Percentiles rank a stretch among this genome's conserved stretches.
Evolutionary conservation across 2,888 invertebrate species (phyloP).

Genomic region (Andrena haemorrhoa): DNA sequence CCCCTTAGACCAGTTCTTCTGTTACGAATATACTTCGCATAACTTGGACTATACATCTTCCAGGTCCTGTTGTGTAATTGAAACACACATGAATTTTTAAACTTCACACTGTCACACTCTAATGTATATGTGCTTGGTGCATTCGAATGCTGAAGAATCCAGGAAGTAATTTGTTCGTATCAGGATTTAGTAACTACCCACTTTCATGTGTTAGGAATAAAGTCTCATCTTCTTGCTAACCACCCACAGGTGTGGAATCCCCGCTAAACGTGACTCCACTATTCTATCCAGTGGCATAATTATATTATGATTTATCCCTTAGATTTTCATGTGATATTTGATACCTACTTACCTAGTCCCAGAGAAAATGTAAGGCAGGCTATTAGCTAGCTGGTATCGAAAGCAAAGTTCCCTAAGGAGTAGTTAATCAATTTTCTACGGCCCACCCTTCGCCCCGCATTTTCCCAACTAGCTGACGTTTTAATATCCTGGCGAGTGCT

Average conservation of each 20-base stretch:
- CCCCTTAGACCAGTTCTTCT: no score
- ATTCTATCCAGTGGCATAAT: neutral
- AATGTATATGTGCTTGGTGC: no score
- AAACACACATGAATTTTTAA: no score
- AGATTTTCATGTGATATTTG: conserved; percentile 12
- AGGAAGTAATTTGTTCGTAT: no score
- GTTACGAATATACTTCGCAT: no score
- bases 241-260: neutral
- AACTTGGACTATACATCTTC: no score
- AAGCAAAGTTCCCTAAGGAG: conserved; percentile 9
- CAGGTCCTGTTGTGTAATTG: no score
- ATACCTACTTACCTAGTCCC: neutral
- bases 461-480: conserved; percentile 23
- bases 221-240: no score
- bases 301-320: neutral
- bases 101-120: no score
- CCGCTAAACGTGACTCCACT: neutral
- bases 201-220: no score
- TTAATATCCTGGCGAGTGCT: conserved; percentile 36
- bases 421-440: conserved; percentile 5
- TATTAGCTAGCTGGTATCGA: neutral
- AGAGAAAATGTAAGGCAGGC: conserved; percentile 48
- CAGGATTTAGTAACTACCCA: no score
- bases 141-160: no score
- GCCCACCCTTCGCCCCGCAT: neutral